A percentile compares a stretch with the other conserved stretches of the same genome.
phyloP scores from a whole-genome alignment of 92 coral and sea anemone genomes.

The Palythoa grandiflora region DNA sequence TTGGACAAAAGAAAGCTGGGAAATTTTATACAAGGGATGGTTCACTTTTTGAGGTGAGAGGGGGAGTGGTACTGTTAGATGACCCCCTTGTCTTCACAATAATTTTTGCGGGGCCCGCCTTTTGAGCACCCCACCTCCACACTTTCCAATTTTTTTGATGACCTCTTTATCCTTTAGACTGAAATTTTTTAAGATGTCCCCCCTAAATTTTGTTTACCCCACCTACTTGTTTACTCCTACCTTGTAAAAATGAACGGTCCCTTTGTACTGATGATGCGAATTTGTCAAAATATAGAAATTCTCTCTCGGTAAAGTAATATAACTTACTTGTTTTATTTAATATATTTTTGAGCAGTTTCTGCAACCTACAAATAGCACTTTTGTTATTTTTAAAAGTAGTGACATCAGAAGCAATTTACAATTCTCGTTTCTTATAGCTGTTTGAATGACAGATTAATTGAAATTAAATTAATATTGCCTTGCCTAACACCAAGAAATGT shows the following conservation, averaged over 20 bases:
- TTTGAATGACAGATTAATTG: neutral
- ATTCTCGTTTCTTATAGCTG: neutral
- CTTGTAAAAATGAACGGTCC: no score
- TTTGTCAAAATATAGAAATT: neutral
- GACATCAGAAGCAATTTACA: neutral
- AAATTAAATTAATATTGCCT: conserved; percentile 4
- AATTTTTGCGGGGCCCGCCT: no score
- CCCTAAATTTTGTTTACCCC: no score
- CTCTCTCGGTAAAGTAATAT: neutral
- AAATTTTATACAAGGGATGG: neutral
- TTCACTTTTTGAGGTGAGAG: no score
- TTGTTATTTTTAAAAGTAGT: neutral
- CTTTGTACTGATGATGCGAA: no score
- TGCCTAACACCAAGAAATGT: neutral
- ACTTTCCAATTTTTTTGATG: no score
- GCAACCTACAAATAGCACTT: neutral
- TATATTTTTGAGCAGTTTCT: neutral
- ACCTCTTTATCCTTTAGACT: no score
- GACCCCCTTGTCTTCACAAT: no score
- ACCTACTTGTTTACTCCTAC: no score
- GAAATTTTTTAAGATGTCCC: no score
- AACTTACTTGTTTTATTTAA: conserved; percentile 1
- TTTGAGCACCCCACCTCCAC: no score
- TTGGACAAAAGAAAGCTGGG: conserved; percentile 5
- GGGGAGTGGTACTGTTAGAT: no score